Evolutionary conservation across 2,888 invertebrate genomes (phyloP).

Genomic region (Parnassius glacialis): DNA sequence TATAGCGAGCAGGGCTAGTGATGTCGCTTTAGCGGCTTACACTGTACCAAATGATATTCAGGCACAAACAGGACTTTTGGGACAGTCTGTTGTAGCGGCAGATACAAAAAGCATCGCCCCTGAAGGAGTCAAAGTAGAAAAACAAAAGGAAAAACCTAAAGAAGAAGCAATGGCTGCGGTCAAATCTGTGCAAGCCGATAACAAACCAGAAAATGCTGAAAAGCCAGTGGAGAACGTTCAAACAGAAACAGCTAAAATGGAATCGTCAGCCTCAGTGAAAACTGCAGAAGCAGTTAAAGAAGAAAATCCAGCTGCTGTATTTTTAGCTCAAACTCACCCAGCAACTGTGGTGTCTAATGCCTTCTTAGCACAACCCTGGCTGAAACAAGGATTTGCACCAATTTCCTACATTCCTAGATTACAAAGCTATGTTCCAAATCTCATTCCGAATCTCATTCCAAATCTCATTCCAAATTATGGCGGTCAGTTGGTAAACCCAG

Average conservation of each 20-base stretch:
- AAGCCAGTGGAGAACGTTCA: slow-evolving; percentile 34
- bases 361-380: slow-evolving; percentile 18
- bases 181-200: slow-evolving; percentile 18
- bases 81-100: slow-evolving; percentile 32
- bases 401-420: slow-evolving; percentile 17
- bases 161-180: too few relatives aligned
- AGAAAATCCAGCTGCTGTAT: not conserved
- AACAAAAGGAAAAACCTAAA: slow-evolving; percentile 31
- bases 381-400: slow-evolving; percentile 16
- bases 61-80: too few relatives aligned
- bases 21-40: too few relatives aligned
- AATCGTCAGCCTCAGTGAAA: slow-evolving; percentile 24
- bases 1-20: slow-evolving; percentile 45
- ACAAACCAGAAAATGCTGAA: slow-evolving; percentile 19
- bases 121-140: slow-evolving; percentile 12
- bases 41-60: too few relatives aligned
- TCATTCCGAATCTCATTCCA: slow-evolving; percentile 7
- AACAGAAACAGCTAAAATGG: slow-evolving; percentile 36
- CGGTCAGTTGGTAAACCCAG: slow-evolving; percentile 12
- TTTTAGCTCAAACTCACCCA: slow-evolving; percentile 14
- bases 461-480: slow-evolving; percentile 10
- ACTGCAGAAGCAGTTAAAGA: slow-evolving; percentile 10
- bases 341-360: not conserved
- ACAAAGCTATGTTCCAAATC: slow-evolving; percentile 9
- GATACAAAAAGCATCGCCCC: slow-evolving; percentile 1